Conservation (phyloP, 2,888 invertebrate species). For the Brachyptera putata region DNA sequence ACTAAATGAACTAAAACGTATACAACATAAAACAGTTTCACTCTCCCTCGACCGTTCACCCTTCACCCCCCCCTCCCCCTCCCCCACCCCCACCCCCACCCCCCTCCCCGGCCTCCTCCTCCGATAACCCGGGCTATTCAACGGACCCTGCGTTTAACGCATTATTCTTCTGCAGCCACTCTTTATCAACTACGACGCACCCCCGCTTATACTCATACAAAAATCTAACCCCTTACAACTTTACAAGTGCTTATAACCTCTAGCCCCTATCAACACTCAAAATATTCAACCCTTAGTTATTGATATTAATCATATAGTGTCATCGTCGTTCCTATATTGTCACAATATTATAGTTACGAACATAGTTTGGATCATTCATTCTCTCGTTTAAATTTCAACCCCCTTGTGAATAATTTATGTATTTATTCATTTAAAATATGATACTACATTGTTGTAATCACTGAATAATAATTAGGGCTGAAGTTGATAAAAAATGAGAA, state of each 20-base stretch:
- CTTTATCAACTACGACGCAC: background rate
- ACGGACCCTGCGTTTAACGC: background rate
- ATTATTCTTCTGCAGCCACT: background rate
- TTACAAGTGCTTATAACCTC: background rate
- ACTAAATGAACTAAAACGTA: too few species aligned
- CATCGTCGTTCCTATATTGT: background rate
- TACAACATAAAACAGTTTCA: too few species aligned
- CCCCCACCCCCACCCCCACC: background rate
- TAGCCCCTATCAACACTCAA: background rate
- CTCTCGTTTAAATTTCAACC: background rate
- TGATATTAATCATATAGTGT: conserved; percentile 7
- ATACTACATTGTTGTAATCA: background rate
- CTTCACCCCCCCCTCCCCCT: background rate
- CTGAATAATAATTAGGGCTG: background rate
- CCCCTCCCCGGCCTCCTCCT: background rate
- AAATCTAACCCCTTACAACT: background rate
- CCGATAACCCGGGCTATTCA: background rate
- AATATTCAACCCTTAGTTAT: background rate
- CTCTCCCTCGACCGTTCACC: background rate
- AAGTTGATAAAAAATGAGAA: background rate
- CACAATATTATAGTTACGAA: conserved; percentile 2
- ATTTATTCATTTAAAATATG: conserved; percentile 7
- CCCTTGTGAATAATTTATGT: background rate
- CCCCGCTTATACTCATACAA: background rate
- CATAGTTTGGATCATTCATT: background rate